A percentile compares a stretch with the other conserved stretches of the same genome.
Evolutionary conservation across 2,113 vertebrate species (phyloP).

Genomic region (Austrofundulus limnaeus): DNA sequence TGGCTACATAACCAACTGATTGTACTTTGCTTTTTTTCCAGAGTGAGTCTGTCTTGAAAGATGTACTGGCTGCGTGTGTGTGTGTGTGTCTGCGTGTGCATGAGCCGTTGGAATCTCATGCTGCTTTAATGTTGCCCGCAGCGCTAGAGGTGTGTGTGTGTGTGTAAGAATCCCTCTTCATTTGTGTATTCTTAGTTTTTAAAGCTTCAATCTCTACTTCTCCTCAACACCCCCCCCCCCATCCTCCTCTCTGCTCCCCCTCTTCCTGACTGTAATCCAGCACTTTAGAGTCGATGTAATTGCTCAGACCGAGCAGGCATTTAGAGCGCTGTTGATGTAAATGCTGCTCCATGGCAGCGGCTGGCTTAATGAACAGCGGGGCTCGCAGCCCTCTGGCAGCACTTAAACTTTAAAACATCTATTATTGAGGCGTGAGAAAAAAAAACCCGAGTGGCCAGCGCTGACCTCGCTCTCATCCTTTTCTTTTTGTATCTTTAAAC

Average conservation of each 20-base stretch:
- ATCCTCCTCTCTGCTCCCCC: constrained; percentile 1
- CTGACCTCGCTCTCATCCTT: constrained; percentile 84
- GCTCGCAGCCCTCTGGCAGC: constrained; percentile 92
- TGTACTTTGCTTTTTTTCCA: constrained; percentile 47
- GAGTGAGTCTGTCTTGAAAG: constrained; percentile 30
- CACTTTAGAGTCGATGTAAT: constrained; percentile 64
- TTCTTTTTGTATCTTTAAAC: constrained; percentile 53
- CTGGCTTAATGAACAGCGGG: constrained; percentile 91
- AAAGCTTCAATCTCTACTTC: constrained; percentile 9
- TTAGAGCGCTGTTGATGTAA: constrained; percentile 88
- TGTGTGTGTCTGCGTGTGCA: constrained; percentile 6
- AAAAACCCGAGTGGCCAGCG: constrained; percentile 83
- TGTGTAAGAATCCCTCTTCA: constrained; percentile 20
- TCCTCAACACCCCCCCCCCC: background rate
- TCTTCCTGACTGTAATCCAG: constrained; percentile 34
- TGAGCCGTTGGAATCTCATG: constrained; percentile 19
- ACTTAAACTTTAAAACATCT: constrained; percentile 99
- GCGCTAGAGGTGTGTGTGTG: background rate
- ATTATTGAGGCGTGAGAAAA: constrained; percentile 95
- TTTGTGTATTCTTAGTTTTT: constrained; percentile 36
- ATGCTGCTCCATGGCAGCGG: constrained; percentile 89
- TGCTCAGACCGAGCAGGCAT: constrained; percentile 73
- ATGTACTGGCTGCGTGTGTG: constrained; percentile 29
- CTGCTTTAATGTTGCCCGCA: too few species aligned
- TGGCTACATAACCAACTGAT: constrained; percentile 49